Evolutionary conservation across 2,797 vertebrate species (phyloP).

Genomic region (Scyliorhinus canicula): DNA sequence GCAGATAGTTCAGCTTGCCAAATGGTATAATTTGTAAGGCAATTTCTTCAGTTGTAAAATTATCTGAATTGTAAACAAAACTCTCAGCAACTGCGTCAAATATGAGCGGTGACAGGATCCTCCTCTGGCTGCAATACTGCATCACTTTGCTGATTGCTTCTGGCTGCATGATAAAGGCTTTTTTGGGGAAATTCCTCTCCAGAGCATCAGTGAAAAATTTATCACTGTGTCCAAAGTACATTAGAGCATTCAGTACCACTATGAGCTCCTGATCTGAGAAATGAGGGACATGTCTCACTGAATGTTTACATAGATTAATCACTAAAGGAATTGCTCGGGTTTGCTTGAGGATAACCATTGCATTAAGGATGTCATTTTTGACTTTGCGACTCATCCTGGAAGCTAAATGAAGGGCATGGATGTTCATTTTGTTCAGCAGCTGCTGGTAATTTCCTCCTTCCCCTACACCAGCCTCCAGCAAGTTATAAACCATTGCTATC

Average conservation of each 20-base stretch:
- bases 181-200: slow-evolving; percentile 58
- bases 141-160: slow-evolving; percentile 63
- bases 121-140: slow-evolving; percentile 69
- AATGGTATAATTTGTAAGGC: slow-evolving; percentile 66
- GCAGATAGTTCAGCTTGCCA: slow-evolving; percentile 78
- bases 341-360: slow-evolving; percentile 69
- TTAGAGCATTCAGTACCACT: slow-evolving; percentile 67
- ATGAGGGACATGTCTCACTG: slow-evolving; percentile 58
- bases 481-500: slow-evolving; percentile 61
- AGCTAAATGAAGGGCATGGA: slow-evolving; percentile 50
- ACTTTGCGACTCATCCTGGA: slow-evolving; percentile 57
- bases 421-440: slow-evolving; percentile 70
- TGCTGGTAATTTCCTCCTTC: slow-evolving; percentile 54
- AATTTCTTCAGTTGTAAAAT: slow-evolving; percentile 70
- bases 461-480: slow-evolving; percentile 57
- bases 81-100: slow-evolving; percentile 70
- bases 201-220: slow-evolving; percentile 66
- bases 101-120: slow-evolving; percentile 67
- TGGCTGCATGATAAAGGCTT: slow-evolving; percentile 60
- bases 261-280: slow-evolving; percentile 71
- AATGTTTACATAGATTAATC: slow-evolving; percentile 69
- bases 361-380: slow-evolving; percentile 61
- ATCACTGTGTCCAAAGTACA: slow-evolving; percentile 71
- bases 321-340: slow-evolving; percentile 64
- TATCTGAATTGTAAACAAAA: slow-evolving; percentile 72